Percentiles rank a stretch among this genome's conserved stretches.
Evolutionary conservation across 2,888 invertebrate species (phyloP).

Genomic region (Limnephilus auricula): DNA sequence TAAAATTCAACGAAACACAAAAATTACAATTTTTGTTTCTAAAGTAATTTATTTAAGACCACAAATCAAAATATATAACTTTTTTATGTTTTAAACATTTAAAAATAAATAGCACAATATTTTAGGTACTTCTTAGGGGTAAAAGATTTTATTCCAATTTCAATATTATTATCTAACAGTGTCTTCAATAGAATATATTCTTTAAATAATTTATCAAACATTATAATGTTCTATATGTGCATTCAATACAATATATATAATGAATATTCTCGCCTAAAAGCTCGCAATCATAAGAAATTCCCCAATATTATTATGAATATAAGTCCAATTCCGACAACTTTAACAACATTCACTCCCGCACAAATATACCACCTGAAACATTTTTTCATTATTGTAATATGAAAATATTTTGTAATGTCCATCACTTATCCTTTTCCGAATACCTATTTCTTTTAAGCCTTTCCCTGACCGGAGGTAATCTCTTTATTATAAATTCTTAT

Average conservation of each 20-base stretch:
- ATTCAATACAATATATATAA: not conserved
- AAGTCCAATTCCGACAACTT: not conserved
- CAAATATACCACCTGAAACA: not conserved
- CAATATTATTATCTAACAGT: not conserved
- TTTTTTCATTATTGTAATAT: conserved; percentile 2
- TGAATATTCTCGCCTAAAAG: conserved; percentile 30
- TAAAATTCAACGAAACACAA: not conserved
- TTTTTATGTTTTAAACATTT: not conserved
- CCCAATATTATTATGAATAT: not conserved
- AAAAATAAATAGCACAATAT: not conserved
- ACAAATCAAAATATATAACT: not conserved
- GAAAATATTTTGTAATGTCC: not conserved
- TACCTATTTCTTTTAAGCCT: not conserved
- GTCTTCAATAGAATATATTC: not conserved
- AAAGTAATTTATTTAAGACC: not conserved
- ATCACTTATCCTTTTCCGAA: not conserved
- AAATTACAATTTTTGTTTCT: not conserved
- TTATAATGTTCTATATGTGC: not conserved
- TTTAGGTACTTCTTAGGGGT: not conserved
- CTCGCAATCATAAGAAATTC: conserved; percentile 49
- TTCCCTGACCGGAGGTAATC: not conserved
- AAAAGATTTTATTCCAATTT: not conserved
- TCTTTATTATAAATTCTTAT: not conserved
- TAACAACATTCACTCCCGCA: not conserved
- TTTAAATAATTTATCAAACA: not conserved